Evolutionary conservation across 53 echinoderm and acorn worm species (phyloP).

Genomic region (Temnopleurus reevesii): DNA sequence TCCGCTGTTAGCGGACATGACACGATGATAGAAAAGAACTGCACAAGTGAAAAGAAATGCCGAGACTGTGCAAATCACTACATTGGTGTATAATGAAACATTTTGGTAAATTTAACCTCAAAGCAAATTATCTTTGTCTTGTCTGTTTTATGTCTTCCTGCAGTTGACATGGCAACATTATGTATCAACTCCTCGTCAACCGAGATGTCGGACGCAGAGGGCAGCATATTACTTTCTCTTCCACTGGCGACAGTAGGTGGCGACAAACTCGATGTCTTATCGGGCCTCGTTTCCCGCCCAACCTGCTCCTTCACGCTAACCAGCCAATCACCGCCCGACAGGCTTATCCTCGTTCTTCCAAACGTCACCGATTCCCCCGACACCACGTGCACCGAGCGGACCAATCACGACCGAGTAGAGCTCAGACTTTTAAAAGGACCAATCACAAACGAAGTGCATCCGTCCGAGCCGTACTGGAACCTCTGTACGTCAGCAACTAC

Average conservation of each 20-base stretch:
- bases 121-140: background rate
- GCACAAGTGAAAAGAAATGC: no score
- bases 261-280: background rate
- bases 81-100: no score
- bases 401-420: constrained; percentile 47
- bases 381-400: background rate
- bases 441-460: constrained; percentile 44
- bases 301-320: constrained; percentile 28
- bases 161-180: constrained; percentile 47
- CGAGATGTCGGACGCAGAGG: constrained; percentile 41
- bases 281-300: background rate
- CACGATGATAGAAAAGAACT: no score
- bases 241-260: background rate
- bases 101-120: no score
- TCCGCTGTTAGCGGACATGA: no score
- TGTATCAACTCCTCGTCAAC: constrained; percentile 37
- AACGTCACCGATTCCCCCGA: constrained; percentile 41
- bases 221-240: constrained; percentile 41
- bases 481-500: constrained; percentile 12
- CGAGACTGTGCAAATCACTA: no score
- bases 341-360: constrained; percentile 57
- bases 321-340: constrained; percentile 41
- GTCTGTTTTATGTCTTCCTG: background rate
- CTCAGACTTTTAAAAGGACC: constrained; percentile 45
- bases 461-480: constrained; percentile 13